A percentile compares a stretch with the other conserved stretches of the same genome.
Conservation (phyloP, 1,140 invertebrate genomes). For the Panagrolaimus sp. region DNA sequence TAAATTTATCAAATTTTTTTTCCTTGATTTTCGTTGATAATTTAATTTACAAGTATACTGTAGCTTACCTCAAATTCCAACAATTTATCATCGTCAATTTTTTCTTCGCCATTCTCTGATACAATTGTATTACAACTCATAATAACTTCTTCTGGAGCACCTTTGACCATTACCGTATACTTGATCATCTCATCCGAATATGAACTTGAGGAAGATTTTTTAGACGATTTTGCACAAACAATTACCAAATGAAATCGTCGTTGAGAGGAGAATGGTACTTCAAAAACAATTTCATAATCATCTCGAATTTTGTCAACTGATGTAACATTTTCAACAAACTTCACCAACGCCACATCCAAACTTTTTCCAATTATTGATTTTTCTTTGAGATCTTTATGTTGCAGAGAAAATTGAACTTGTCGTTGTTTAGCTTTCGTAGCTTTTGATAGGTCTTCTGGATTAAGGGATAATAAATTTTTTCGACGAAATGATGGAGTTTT, state of each 20-base stretch:
- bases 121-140: constrained; percentile 23
- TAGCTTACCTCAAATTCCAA: constrained; percentile 36
- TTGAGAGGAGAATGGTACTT: constrained; percentile 32
- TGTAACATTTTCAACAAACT: constrained; percentile 30
- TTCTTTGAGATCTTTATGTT: constrained; percentile 18
- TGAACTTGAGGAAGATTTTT: neutral
- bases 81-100: constrained; percentile 22
- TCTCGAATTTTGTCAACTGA: constrained; percentile 28
- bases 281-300: constrained; percentile 35
- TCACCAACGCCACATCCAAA: constrained; percentile 34
- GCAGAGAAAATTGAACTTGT: constrained; percentile 5
- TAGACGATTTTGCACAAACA: neutral
- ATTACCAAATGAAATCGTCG: constrained; percentile 35
- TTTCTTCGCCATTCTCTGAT: constrained; percentile 19
- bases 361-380: constrained; percentile 21
- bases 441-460: constrained; percentile 13
- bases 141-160: constrained; percentile 39
- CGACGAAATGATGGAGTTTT: constrained; percentile 14
- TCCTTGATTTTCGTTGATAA: too few species aligned
- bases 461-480: constrained; percentile 9
- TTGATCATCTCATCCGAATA: constrained; percentile 17
- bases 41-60: too few species aligned
- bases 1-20: too few species aligned
- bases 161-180: constrained; percentile 38
- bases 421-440: neutral